Percentiles rank a stretch among this genome's conserved stretches.
Evolutionary conservation across 2,113 vertebrate genomes (phyloP).

Genomic region (Uropsilus gracilis): DNA sequence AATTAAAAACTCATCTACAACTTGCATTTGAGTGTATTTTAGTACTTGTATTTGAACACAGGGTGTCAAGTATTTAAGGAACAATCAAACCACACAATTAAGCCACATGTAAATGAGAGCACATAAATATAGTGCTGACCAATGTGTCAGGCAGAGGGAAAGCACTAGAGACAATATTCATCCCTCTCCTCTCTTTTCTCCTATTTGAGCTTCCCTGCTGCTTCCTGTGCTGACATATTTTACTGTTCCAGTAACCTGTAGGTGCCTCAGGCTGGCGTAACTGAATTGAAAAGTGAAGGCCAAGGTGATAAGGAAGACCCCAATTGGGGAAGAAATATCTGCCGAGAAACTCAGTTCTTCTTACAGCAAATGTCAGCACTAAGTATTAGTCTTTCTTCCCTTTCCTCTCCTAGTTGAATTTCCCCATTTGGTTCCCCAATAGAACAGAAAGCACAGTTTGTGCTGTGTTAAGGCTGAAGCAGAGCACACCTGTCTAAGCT

Average conservation of each 20-base stretch:
- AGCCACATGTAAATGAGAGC: background rate
- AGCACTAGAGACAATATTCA: background rate
- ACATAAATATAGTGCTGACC: background rate
- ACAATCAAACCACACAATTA: background rate
- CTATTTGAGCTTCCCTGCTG: background rate
- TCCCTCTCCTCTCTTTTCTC: background rate
- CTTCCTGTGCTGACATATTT: background rate
- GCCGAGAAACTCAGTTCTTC: background rate
- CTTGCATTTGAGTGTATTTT: background rate
- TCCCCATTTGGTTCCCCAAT: background rate
- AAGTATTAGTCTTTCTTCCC: background rate
- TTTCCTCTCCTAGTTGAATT: background rate
- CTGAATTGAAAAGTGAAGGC: background rate
- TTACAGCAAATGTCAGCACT: background rate
- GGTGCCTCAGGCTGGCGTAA: background rate
- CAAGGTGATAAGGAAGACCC: background rate
- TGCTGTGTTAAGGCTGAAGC: background rate
- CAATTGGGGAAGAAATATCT: background rate
- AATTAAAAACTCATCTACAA: slow-evolving; percentile 26
- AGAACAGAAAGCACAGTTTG: background rate
- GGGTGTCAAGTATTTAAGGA: background rate
- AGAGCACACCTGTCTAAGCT: background rate
- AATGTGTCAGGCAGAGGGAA: background rate
- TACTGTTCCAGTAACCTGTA: background rate
- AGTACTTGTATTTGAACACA: background rate